Base-by-base conservation (phyloP, 23 tunicate species). In the Halocynthia roretzi region DNA sequence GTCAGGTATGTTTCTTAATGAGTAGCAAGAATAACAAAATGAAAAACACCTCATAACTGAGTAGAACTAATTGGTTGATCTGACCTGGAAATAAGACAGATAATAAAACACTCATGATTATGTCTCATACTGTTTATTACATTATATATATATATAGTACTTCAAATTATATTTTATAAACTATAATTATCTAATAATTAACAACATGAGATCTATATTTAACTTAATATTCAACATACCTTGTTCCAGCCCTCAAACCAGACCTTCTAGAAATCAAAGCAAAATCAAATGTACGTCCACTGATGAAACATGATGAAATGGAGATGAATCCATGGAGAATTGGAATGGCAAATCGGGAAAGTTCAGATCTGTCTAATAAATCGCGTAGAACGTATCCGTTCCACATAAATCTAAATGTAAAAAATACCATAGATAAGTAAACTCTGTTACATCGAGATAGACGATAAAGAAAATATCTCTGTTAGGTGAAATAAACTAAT, bases 271-370 rank as follows among this genome's bases (percentile, higher is more conserved):
- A 87, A n/a, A 94, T 84, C 8, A 94, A 78, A 8, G 75, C 83
- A 52, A 88, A 71, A 56, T 94, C 99, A 71, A 94, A 94, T 40
- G 99, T 87, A 10, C 95, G 78, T 11, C 95, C 95, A 8, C 82
- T 82, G 19, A 94, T 86, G 68, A 87, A 94, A 82, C 94, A 83
- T 18, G 99, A 81, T 9, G 68, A 62, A 50, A 94, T 84, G 10
- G 85, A 63, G 57, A 94, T 78, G 52, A 87, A 88, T 10, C 99
- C 99, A 18, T 94, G 99, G 84, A 88, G 83, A 51, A 94, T 83
- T 8, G 99, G 99, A 10, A 78, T 67, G 51, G 83, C 52, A 50
- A 94, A 94, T 40, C 61, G 73, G 49, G 56, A 40, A 7, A 84
- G 58, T 54, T 87, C 89, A 8, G 94, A 86, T 6, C 90, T 87